Evolutionary conservation across 1,140 invertebrate species (phyloP), one percentile per base, ranked within the genome.

Genomic region (Oncopodura yosiiana): DNA sequence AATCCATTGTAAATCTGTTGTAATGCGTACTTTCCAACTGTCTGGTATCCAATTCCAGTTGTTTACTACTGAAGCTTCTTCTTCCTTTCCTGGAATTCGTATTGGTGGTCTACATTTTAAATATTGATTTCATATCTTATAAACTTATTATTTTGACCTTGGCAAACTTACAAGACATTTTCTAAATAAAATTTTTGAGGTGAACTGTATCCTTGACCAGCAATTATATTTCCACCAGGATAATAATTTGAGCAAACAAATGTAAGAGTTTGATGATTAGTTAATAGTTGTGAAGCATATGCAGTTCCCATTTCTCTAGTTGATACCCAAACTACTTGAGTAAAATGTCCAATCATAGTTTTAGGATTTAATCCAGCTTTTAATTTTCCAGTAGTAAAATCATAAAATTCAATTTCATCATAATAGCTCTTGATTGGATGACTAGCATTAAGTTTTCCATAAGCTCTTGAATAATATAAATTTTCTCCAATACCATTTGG

Each of bases 201-300:
- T n/a, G n/a, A n/a, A n/a, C n/a, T n/a, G n/a, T n/a, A n/a, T n/a
- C n/a, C n/a, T n/a, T n/a, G n/a, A n/a, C 11, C 3, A 1, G 3
- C n/a, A 37, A 32, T 9, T 23, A 43, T 12, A 45, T 60, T 60
- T 42, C 58, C 58, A 8, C 4, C 3, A 21, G 29, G 45, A 26
- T 30, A 60, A 38, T 60, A 60, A n/a, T 60, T 54, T 3, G 58
- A 52, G 32, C 38, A 41, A n/a, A 60, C 53, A 41, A 51, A 60
- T 2, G 37, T 44, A 16, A 60, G 1, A n/a, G 23, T 50, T 27
- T 45, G 36, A 3, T 46, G 41, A 24, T 54, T 54, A 3, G 16
- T 9, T n/a, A 54, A 21, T 29, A 34, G 43, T 3, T 24, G 9
- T 16, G 37, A 19, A 11, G 58, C 48, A 6, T 29, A 43, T 1